Evolutionary conservation across 2,113 vertebrate species (phyloP).

Genomic region (Sapayoa aenigma): DNA sequence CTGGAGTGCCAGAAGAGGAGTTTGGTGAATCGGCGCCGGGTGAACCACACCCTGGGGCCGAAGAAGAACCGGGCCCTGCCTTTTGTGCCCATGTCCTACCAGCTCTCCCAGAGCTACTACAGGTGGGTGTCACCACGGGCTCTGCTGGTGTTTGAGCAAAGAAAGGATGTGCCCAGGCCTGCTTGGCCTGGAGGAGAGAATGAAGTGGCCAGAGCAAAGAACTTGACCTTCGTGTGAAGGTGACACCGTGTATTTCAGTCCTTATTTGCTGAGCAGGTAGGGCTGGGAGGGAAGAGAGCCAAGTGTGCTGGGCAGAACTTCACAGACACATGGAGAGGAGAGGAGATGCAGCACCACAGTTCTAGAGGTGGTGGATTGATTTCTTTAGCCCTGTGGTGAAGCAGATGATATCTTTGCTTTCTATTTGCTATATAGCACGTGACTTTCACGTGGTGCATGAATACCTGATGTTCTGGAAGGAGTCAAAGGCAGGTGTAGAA

Average conservation of each 20-base stretch:
- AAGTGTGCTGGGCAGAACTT: background rate
- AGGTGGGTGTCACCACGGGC: slow-evolving; percentile 61
- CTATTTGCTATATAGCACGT: background rate
- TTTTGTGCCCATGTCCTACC: slow-evolving; percentile 95
- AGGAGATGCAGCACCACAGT: background rate
- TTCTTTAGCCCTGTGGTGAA: background rate
- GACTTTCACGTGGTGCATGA: background rate
- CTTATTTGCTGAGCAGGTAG: rapidly evolving
- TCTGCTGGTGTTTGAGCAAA: background rate
- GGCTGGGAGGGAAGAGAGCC: background rate
- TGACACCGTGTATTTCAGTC: rapidly evolving
- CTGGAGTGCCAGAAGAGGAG: slow-evolving; percentile 82
- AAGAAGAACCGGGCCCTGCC: slow-evolving; percentile 91
- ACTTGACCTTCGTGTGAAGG: too few relatives aligned
- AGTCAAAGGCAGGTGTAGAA: background rate
- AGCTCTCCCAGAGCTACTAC: slow-evolving; percentile 94
- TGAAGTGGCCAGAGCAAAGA: background rate
- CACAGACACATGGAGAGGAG: background rate
- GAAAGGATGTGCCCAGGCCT: background rate
- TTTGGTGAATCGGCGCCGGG: slow-evolving; percentile 89
- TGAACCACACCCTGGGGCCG: slow-evolving; percentile 76
- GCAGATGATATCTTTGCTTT: background rate
- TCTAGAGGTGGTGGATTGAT: background rate
- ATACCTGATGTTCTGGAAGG: background rate
- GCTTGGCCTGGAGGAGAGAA: background rate